A percentile compares a stretch with the other conserved stretches of the same genome.
Conservation (phyloP, 1,140 invertebrate genomes). For the Drosophila aff. region DNA sequence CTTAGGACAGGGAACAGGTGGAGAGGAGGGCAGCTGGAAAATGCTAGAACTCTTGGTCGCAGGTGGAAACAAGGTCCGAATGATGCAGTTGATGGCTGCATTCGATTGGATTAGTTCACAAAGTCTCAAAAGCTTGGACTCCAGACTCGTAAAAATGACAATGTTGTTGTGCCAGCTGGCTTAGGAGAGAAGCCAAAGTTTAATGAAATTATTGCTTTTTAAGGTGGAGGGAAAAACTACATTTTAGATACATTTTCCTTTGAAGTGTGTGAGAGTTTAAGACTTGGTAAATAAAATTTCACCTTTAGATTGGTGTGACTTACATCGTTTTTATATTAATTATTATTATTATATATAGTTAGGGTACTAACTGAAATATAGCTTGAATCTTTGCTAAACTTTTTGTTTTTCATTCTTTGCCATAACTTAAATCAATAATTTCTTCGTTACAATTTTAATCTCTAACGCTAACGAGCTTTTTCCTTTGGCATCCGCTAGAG, state of each 20-base stretch:
- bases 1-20: conserved; percentile 1
- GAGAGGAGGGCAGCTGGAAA: background rate
- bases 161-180: conserved; percentile 5
- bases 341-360: background rate
- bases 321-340: background rate
- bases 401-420: background rate
- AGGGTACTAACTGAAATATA: background rate
- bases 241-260: background rate
- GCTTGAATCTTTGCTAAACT: background rate
- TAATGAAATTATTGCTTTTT: conserved; percentile 23
- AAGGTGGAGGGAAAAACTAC: background rate
- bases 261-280: background rate
- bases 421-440: conserved; percentile 2
- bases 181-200: conserved; percentile 7
- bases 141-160: conserved; percentile 32
- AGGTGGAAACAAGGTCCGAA: conserved; percentile 45
- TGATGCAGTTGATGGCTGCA: conserved; percentile 46
- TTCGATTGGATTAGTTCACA: conserved; percentile 63
- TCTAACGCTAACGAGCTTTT: background rate
- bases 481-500: conserved; percentile 24
- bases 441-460: conserved; percentile 6
- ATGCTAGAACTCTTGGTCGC: conserved; percentile 17
- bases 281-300: background rate
- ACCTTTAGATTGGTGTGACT: background rate
- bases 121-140: conserved; percentile 3